These are phyloP conservation scores for Netta rufina DNA, from an alignment of 2,797 vertebrate genomes.

Conservation along the genomic window DNA sequence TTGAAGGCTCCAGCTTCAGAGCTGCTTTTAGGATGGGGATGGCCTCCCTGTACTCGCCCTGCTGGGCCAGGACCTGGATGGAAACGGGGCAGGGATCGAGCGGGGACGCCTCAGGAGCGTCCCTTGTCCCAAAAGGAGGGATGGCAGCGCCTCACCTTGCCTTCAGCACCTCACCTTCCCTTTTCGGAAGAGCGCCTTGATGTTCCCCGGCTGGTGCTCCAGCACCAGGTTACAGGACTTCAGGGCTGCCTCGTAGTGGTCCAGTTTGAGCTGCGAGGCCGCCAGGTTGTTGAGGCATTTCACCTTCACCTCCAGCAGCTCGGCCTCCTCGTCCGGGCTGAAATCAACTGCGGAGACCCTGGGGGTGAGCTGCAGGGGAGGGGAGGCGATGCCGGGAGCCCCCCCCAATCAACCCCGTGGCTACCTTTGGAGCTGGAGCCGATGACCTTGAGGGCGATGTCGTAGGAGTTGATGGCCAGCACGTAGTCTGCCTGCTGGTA, in stretches of 20 bases:
- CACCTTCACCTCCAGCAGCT: conserved; percentile 90
- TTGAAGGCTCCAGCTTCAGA: conserved; percentile 92
- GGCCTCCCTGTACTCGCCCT: conserved; percentile 91
- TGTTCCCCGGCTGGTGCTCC: conserved; percentile 90
- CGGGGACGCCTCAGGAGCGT: accelerated
- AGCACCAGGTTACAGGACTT: conserved; percentile 91
- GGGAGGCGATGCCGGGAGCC: accelerated
- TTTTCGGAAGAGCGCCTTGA: conserved; percentile 96
- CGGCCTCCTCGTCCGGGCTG: conserved; percentile 85
- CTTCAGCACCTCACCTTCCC: conserved; percentile 90
- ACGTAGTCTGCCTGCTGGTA: conserved; percentile 92
- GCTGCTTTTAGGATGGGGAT: conserved; percentile 89
- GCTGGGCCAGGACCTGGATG: conserved; percentile 91
- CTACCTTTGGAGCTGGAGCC: conserved; percentile 92
- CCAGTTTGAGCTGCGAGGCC: conserved; percentile 93
- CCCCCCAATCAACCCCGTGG: accelerated
- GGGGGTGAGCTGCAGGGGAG: neutral
- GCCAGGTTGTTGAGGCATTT: conserved; percentile 99
- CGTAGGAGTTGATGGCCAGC: conserved; percentile 93
- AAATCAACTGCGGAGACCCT: conserved; percentile 85
- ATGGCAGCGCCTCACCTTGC: conserved; percentile 82
- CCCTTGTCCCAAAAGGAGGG: accelerated
- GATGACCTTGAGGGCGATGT: conserved; percentile 89
- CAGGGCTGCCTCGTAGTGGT: conserved; percentile 91
- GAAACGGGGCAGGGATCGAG: accelerated